Evolutionary conservation across 2,113 vertebrate species (phyloP), one percentile per base, ranked within the genome.

Genomic region (Mobula birostris): DNA sequence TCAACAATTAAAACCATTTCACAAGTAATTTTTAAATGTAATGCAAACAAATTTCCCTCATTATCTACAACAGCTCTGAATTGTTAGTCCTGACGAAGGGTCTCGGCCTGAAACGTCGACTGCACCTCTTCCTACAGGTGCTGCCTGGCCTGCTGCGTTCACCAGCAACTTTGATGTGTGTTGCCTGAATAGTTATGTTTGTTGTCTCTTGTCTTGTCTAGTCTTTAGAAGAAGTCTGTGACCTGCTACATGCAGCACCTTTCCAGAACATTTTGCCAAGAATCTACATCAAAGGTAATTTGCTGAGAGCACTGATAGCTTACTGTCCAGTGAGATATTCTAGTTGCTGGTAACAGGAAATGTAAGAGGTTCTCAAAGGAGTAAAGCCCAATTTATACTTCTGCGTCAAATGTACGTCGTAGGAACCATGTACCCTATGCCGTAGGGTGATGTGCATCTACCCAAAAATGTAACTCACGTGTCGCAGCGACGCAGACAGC

Each of bases 251-350:
- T 0, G 98, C 98, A 0, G 98, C 98, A 0, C 98, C 98, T 0
- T 98, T 98, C 95, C 98, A 98, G 95, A 98, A 98, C 94, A 98
- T 98, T 95, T 95, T 98, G 94, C 98, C 98, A 0, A 96, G 98
- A 80, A 97, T 98, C 94, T 97, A 98, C 0, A 97, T 98, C 94
- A 98, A 98, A 98, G 98, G 98, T 98, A 95, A 94, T 0, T 36
- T 36, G 29, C 68, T 29, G 91, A 74, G 91, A 92, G 66, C 63
- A 21, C 32, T 11, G 40, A 40, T 72, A 72, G 21, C 21, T 72
- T 82, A 19, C 77, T 82, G 27, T 5, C 19, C 76, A 36, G 21
- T 48, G 21, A 82, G 77, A 66, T 15, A 29, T 82, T 40, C 77
- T 82, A 6, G 0, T 83, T n/a, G 0, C 85, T 19, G 61, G 14